These are phyloP conservation scores for Maconellicoccus hirsutus DNA, from an alignment of 1,140 invertebrate species.

Conservation along the genomic window DNA sequence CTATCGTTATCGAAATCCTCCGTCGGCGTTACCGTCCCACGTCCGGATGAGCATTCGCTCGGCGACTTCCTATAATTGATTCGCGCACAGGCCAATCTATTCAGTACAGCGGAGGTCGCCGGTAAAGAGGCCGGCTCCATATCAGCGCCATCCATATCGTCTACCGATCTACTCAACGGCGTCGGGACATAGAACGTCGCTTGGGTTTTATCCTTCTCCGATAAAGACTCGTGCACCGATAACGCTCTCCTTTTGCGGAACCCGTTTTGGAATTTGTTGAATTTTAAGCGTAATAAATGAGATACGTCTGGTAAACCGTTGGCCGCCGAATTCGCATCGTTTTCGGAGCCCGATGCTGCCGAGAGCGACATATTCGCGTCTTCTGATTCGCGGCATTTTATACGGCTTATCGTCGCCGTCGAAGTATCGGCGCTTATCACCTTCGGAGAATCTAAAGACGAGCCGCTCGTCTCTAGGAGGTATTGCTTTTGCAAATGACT, in stretches of 20 bases:
- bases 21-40: slow-evolving; percentile 29
- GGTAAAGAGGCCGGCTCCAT: slow-evolving; percentile 23
- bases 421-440: slow-evolving; percentile 34
- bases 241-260: slow-evolving; percentile 48
- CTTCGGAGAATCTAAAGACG: slow-evolving; percentile 37
- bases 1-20: slow-evolving; percentile 28
- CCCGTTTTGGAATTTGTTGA: slow-evolving; percentile 53
- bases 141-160: slow-evolving; percentile 27
- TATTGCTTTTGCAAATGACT: slow-evolving; percentile 15
- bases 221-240: slow-evolving; percentile 50
- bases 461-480: slow-evolving; percentile 31
- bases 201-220: slow-evolving; percentile 32
- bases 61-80: slow-evolving; percentile 23
- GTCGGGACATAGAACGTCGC: slow-evolving; percentile 52
- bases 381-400: background rate
- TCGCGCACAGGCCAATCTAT: slow-evolving; percentile 28
- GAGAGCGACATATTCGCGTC: background rate
- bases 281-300: slow-evolving; percentile 47
- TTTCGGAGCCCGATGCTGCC: slow-evolving; percentile 24
- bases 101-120: slow-evolving; percentile 31
- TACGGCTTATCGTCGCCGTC: slow-evolving; percentile 32
- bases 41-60: slow-evolving; percentile 29
- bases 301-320: slow-evolving; percentile 42
- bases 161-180: slow-evolving; percentile 20
- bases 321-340: slow-evolving; percentile 27